Evolutionary conservation across 2,888 invertebrate species (phyloP), one percentile per base, ranked within the genome.

Genomic region (Callyntrura guangdongensis): DNA sequence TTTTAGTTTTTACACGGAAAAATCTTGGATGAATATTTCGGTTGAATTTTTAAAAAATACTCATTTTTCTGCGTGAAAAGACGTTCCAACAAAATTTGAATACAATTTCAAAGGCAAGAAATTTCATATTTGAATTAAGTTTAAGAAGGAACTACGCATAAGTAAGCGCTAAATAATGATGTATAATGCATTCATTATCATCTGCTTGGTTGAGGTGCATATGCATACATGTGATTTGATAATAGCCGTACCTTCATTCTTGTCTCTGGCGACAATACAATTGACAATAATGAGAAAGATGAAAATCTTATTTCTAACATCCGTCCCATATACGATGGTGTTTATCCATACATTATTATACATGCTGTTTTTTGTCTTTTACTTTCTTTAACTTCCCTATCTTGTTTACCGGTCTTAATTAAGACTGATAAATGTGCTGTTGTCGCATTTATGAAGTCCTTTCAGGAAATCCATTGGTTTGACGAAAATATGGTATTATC

Each of bases 351-450:
- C n/a, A 36, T 36, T 6, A 36, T 36, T 6, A 36, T 36, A 74
- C 20, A 22, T 74, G 49, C 47, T 82, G 22, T 82, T 56, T 79
- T 20, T 56, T 69, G 25, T 12, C 20, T 81, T 49, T 82, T 82
- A 17, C 49, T 77, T 49, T 82, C 14, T 45, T 77, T 64, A 25
- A 27, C 1, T 8, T 45, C 0, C 27, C 4, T 87, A 88, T 88
- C 82, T 82, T 82, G 47, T 82, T 45, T 56, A 69, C 72, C 56
- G 20, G 17, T 67, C 86, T 82, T 88, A 88, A 88, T 88, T 82
- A 82, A 88, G 69, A 82, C 20, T 81, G 88, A 88, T 88, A 82
- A 88, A 88, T 88, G 59, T 45, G 14, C 67, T 47, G 69, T 61
- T 56, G 59, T 56, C 3, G 59, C 72, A 87, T 81, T 72, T 67